Percentiles rank a stretch among this genome's conserved stretches.
phyloP scores from a whole-genome alignment of 2,113 vertebrate species.

The Gnathonemus echidnorhynchus region DNA sequence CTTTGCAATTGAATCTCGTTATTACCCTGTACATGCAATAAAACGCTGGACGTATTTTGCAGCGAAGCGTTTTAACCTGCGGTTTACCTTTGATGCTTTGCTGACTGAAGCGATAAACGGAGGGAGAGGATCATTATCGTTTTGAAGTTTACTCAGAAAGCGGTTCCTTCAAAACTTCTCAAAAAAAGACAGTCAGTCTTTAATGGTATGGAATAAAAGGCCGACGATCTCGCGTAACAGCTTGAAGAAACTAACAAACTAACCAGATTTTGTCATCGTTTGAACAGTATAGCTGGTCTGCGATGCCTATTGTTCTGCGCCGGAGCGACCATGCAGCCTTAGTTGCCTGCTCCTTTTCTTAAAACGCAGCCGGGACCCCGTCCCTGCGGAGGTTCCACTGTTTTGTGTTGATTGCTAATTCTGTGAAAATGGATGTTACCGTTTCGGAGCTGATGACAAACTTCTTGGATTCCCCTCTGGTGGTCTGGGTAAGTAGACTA shows the following conservation, averaged over 20 bases:
- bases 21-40: background rate
- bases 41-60: background rate
- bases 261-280: background rate
- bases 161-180: background rate
- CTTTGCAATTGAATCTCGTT: background rate
- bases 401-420: background rate
- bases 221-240: background rate
- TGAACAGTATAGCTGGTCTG: background rate
- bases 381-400: background rate
- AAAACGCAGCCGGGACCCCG: background rate
- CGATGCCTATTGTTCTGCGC: constrained; percentile 11
- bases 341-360: background rate
- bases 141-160: background rate
- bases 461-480: constrained; percentile 75
- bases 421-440: constrained; percentile 69
- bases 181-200: background rate
- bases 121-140: background rate
- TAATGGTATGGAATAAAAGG: background rate
- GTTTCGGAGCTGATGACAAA: constrained; percentile 74
- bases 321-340: constrained; percentile 1
- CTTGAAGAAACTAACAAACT: background rate
- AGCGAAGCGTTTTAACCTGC: background rate
- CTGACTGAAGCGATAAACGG: background rate
- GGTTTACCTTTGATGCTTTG: background rate
- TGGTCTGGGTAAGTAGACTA: constrained; percentile 71